Percentiles rank a stretch among this genome's conserved stretches.
Evolutionary conservation across 2,113 vertebrate species (phyloP).

Genomic region (Muntiacus reevesi): DNA sequence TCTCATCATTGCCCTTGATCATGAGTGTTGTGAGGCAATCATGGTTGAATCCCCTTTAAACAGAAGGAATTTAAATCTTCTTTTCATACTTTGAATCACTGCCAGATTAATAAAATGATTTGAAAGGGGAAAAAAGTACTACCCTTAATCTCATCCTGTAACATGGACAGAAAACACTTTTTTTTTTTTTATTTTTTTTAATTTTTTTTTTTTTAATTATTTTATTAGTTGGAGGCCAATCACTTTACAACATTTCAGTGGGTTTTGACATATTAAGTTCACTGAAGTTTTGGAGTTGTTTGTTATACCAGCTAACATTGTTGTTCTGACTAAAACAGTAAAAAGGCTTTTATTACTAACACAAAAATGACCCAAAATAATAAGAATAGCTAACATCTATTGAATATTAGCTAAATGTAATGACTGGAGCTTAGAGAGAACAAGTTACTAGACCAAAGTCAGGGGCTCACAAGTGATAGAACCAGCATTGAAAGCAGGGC

Average conservation of each 20-base stretch:
- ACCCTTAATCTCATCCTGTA: background rate
- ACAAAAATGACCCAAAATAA: background rate
- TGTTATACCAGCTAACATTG: background rate
- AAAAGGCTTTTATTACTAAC: background rate
- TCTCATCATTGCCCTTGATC: background rate
- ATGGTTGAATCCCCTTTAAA: background rate
- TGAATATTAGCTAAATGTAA: background rate
- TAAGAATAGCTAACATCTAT: background rate
- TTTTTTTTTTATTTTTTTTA: too few relatives aligned
- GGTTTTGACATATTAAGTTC: too few relatives aligned
- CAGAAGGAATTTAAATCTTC: background rate
- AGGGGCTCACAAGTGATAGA: background rate
- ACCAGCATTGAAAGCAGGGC: background rate
- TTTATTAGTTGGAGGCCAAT: too few relatives aligned
- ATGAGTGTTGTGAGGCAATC: background rate
- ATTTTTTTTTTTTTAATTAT: too few relatives aligned
- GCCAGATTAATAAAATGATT: slow-evolving; percentile 56
- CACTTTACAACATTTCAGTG: too few relatives aligned
- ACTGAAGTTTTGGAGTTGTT: background rate
- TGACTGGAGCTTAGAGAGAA: background rate
- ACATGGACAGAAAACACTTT: background rate
- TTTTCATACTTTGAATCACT: slow-evolving; percentile 3
- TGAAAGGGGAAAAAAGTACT: background rate
- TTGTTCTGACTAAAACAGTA: background rate
- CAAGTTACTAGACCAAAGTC: background rate